Percentiles rank a stretch among this genome's conserved stretches.
Conservation (phyloP, 1,140 invertebrate species). For the Saccostrea glomerata region DNA sequence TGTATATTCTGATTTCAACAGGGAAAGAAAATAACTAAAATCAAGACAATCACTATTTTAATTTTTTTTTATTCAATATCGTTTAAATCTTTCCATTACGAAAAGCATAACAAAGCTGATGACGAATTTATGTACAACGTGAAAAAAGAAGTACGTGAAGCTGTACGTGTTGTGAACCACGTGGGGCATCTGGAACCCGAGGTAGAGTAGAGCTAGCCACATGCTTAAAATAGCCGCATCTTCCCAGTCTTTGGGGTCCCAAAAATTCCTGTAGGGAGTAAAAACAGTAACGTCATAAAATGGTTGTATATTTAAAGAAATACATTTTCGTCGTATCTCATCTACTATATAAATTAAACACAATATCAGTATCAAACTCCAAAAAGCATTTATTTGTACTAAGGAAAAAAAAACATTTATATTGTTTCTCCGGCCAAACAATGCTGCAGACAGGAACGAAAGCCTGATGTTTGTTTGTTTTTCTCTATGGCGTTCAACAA, state of each 20-base stretch:
- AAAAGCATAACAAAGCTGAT: conserved; percentile 52
- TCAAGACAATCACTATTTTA: background rate
- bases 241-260: conserved; percentile 51
- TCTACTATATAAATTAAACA: no score
- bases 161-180: conserved; percentile 48
- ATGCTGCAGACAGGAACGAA: no score
- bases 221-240: conserved; percentile 52
- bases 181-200: conserved; percentile 48
- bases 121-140: conserved; percentile 52
- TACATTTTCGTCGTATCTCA: no score
- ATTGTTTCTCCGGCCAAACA: no score
- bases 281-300: background rate
- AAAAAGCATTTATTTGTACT: no score
- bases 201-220: conserved; percentile 53
- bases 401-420: no score
- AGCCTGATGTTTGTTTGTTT: no score
- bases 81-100: conserved; percentile 48
- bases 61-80: conserved; percentile 35
- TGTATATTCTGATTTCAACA: no score
- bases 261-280: conserved; percentile 40
- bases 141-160: conserved; percentile 44
- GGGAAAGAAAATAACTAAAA: no score
- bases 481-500: no score
- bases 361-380: no score
- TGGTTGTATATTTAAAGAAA: background rate